Conservation (phyloP, 1,140 invertebrate species). For the Papilio polytes region DNA sequence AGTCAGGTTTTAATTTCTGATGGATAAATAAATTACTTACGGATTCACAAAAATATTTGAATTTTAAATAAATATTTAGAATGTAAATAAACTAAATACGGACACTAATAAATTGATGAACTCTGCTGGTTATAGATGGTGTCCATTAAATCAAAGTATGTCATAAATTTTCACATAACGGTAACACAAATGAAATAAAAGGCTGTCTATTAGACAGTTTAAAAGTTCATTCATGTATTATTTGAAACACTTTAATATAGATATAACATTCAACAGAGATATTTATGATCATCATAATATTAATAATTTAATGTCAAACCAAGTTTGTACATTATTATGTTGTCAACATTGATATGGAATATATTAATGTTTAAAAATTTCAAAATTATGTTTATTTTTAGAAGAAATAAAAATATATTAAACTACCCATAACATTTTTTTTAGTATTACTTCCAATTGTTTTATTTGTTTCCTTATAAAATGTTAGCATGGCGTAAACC, state of each 20-base stretch:
- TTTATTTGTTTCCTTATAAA: neutral
- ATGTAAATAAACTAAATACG: neutral
- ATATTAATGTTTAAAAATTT: too few species aligned
- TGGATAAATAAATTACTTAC: neutral
- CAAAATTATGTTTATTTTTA: neutral
- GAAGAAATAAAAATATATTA: neutral
- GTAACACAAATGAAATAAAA: conserved; percentile 7
- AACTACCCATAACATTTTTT: neutral
- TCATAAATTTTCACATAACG: conserved; percentile 3
- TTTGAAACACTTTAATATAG: conserved; percentile 1
- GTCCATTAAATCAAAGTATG: conserved; percentile 12
- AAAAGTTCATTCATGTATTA: conserved; percentile 19
- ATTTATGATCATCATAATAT: conserved; percentile 4
- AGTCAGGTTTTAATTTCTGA: neutral
- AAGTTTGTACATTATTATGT: neutral
- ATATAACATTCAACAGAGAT: neutral
- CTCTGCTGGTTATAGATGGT: neutral
- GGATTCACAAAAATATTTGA: too few species aligned
- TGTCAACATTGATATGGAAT: neutral
- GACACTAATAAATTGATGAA: neutral
- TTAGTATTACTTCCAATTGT: neutral
- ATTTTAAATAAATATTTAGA: too few species aligned
- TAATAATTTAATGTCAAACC: neutral
- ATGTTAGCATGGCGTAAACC: neutral
- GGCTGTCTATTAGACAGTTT: neutral